Evolutionary conservation across 2,888 invertebrate genomes (phyloP), one percentile per base, ranked within the genome.

Genomic region (Neocrepidodera transversa): DNA sequence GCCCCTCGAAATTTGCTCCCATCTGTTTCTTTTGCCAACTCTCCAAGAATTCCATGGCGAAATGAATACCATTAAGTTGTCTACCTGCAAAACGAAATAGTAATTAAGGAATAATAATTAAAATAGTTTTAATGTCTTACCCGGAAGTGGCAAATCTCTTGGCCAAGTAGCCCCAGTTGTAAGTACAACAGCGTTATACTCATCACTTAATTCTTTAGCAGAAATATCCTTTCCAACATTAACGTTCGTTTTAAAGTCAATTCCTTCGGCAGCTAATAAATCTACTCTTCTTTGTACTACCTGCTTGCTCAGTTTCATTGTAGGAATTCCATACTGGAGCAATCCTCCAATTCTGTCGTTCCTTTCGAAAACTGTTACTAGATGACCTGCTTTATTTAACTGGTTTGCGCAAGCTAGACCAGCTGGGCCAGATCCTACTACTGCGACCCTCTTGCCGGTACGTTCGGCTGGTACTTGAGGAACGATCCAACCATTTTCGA

Each of bases 121-220:
- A 51, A 23, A 14, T 23, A 8, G 20, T 51, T 23, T 23, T 28
- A 8, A 8, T 23, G 40, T 26, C n/a, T 61, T 56, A 97, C 76
- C 95, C 75, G 90, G 87, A 50, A 93, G 84, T 0, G 90, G 90
- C 60, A 93, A 78, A 81, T 99, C 98, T 58, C 99, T 86, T 0
- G 98, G 97, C 92, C 95, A 96, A 0, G 98, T 97, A 3, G 98
- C 93, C 4, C 98, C 98, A 59, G 93, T 90, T 75, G 95, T 93
- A 8, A 99, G 81, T 1, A 97, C 84, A 5, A 97, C 84, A 0
- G 96, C 96, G 79, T 97, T 92, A 80, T 74, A 88, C 83, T 87
- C 86, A 49, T 83, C 83, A 7, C 87, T 82, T 50, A 89, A 74
- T 11, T 85, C 88, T 68, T 86, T 87, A 0, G 92, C 92, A 8